Base-by-base conservation (phyloP, 2,797 vertebrate species). In the Pseudochaenichthys georgianus region DNA sequence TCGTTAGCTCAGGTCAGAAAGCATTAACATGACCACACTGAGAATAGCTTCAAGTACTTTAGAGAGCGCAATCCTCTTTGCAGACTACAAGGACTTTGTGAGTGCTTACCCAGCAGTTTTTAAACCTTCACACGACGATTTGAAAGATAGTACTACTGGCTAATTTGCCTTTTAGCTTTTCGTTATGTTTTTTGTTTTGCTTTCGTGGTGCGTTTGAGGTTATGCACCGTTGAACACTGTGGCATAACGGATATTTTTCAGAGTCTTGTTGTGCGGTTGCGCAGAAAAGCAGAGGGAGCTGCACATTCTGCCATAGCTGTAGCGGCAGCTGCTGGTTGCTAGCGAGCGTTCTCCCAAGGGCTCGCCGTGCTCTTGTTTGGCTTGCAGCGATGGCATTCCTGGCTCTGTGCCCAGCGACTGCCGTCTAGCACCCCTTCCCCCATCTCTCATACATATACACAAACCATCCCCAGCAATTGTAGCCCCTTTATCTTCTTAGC, bases 361-460 rank as follows among this genome's bases (percentile, higher is more conserved):
- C 81, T 93, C 50, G 43, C 78, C 50, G 73, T 77, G 80, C 89
- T 93, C 92, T 87, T 91, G 91, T 93, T 94, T 93, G 89, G 94
- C 89, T 94, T 86, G 75, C 87, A 93, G 91, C 87, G 47, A 88
- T 93, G 93, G 93, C 92, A 94, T 95, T 94, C 92, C 89, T 95
- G 95, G 94, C 93, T 89, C 77, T 13, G 77, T 93, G 93, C 95
- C 95, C 91, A 88, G 89, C 83, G 88, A 90, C 85, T 90, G 89
- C 85, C 42, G 87, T 92, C 93, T 93, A 83, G 79, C 83, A 75
- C 87, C 90, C 83, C 81, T 73, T 76, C 81, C 79, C 82, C 79
- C 70, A 67, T 70, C 73, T 51, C 76, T 65, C 80, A 48, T 74
- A 73, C 48, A 60, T 46, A 43, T 43, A 70, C 86, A 85, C 83